Evolutionary conservation across 2,113 vertebrate genomes (phyloP), one percentile per base, ranked within the genome.

Genomic region (Sorex araneus): DNA sequence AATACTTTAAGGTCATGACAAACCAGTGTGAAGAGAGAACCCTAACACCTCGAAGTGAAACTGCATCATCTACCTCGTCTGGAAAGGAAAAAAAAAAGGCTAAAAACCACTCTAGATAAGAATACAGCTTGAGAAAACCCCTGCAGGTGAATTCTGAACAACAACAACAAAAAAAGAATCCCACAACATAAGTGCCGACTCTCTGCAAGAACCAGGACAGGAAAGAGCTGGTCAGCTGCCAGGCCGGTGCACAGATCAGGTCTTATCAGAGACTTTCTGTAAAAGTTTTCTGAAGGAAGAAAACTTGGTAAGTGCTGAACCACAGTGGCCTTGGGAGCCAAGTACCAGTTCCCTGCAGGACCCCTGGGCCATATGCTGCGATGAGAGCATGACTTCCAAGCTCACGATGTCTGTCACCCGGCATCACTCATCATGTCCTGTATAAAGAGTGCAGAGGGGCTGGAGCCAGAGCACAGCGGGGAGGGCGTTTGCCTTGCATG

Each of bases 121-220:
- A 77, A 76, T 2, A 74, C 82, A 47, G 85, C 78, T 36, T 86
- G 84, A 96, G 96, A 96, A 97, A 96, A 94, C 92, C 95, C 96
- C 95, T 69, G 3, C 79, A 28, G 77, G 92, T 88, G 75, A 87
- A 60, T 86, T 96, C 90, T 90, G 95, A 92, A 93, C 84, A 94
- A 82, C 85, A 82, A 63, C 89, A 91, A 82, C 85, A 82, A 63
- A 80, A 91, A 94, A 86, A 81, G 93, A 85, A 74, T 34, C 91
- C 84, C 77, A 32, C 84, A 75, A 85, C 85, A 57, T 3, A 21
- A 69, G 74, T 54, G 57, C 66, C 10, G 34, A 66, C 45, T 47
- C 23, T 50, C 28, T 43, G 66, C 70, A 54, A 43, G 96, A 91
- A 67, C 47, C 77, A 13, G 77, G 0, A 16, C 27, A 66, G 95